Evolutionary conservation across 2,797 vertebrate species (phyloP).

Genomic region (Distichodus sexfasciatus): DNA sequence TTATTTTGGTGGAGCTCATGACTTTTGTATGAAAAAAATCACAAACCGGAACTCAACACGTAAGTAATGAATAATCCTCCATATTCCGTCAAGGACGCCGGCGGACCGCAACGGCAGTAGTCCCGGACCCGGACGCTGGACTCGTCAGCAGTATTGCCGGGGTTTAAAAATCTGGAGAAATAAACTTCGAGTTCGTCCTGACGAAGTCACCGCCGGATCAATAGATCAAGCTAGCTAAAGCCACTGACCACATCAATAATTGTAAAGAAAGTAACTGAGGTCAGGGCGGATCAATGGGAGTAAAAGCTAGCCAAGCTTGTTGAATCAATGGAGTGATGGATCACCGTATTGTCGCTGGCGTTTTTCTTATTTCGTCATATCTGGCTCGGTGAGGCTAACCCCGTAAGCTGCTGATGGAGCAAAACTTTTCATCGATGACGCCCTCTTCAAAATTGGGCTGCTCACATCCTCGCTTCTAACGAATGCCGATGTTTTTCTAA

Average conservation of each 20-base stretch:
- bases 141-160: background rate
- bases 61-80: no score
- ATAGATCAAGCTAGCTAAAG: no score
- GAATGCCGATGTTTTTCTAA: no score
- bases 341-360: conserved; percentile 34
- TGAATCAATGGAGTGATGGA: conserved; percentile 34
- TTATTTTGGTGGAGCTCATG: no score
- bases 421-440: background rate
- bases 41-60: no score
- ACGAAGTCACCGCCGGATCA: no score
- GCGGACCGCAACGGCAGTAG: background rate
- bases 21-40: no score
- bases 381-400: background rate
- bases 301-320: background rate
- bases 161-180: background rate
- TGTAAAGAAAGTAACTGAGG: no score
- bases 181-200: background rate
- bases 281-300: background rate
- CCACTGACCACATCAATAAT: no score
- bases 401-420: background rate
- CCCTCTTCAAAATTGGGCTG: no score
- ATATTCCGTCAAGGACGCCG: background rate
- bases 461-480: no score
- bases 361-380: conserved; percentile 20
- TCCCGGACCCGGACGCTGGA: background rate